phyloP scores from a whole-genome alignment of 1,140 invertebrate species.

The Helicorthomorpha holstii region DNA sequence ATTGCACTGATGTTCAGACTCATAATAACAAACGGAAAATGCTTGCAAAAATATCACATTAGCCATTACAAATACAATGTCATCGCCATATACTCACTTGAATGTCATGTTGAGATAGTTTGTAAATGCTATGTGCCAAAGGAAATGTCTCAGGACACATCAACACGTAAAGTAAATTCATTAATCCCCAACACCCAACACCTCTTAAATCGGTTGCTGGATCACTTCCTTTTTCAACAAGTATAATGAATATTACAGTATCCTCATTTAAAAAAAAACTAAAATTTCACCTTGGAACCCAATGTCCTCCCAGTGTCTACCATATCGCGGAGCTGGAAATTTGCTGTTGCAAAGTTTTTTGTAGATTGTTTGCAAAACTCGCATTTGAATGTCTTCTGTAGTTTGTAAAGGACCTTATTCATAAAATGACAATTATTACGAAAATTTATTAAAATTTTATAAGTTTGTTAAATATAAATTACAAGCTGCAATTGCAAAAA shows the following conservation, averaged over 20 bases:
- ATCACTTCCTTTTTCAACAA: too few relatives aligned
- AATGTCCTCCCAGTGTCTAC: slow-evolving; percentile 37
- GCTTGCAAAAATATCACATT: slow-evolving; percentile 19
- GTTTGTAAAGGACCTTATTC: slow-evolving; percentile 30
- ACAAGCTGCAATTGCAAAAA: slow-evolving; percentile 33
- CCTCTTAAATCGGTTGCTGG: slow-evolving; percentile 37
- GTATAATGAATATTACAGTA: slow-evolving; percentile 3
- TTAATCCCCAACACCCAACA: slow-evolving; percentile 33
- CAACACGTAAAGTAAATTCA: slow-evolving; percentile 31
- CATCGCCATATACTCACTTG: slow-evolving; percentile 19
- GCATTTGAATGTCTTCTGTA: slow-evolving; percentile 25
- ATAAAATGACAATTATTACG: slow-evolving; percentile 1
- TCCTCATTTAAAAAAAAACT: background rate
- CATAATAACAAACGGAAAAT: slow-evolving; percentile 39
- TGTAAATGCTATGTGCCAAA: slow-evolving; percentile 30
- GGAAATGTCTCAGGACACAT: slow-evolving; percentile 22
- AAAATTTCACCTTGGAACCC: slow-evolving; percentile 32
- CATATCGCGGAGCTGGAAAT: slow-evolving; percentile 30
- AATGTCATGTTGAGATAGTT: slow-evolving; percentile 30
- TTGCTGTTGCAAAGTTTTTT: slow-evolving; percentile 29
- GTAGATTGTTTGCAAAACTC: slow-evolving; percentile 34
- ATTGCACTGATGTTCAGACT: slow-evolving; percentile 38
- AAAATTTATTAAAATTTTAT: background rate
- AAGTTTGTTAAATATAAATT: slow-evolving; percentile 13
- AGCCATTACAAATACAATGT: background rate